A percentile compares a stretch with the other conserved stretches of the same genome.
phyloP scores from a whole-genome alignment of 1,140 invertebrate genomes.

The Rhagoletis zephyria region DNA sequence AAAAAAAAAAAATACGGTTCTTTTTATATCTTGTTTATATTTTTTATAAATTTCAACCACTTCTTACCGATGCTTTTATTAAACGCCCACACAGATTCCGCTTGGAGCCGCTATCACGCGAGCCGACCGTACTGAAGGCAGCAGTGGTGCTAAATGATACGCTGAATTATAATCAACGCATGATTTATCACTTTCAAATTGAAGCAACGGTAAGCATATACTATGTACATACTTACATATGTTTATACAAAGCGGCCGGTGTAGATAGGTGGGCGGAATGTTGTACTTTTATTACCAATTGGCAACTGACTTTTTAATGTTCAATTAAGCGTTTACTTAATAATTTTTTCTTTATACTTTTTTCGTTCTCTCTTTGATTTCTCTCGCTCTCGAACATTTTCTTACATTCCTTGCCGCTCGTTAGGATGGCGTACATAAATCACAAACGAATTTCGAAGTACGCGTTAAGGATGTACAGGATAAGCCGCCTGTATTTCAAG shows the following conservation, averaged over 20 bases:
- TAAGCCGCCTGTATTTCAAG: conserved; percentile 86
- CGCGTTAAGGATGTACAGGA: conserved; percentile 88
- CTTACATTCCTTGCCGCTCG: conserved; percentile 52
- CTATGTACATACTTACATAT: too few relatives aligned
- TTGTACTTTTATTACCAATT: conserved; percentile 18
- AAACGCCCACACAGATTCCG: conserved; percentile 76
- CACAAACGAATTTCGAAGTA: conserved; percentile 82
- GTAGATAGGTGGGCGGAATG: background rate
- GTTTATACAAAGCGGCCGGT: too few relatives aligned
- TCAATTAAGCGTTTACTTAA: conserved; percentile 28
- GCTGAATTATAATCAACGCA: conserved; percentile 82
- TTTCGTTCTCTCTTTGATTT: background rate
- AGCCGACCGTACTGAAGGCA: conserved; percentile 78
- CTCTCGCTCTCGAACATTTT: background rate
- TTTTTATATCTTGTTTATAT: conserved; percentile 8
- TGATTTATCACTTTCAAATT: conserved; percentile 82
- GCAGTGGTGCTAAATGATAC: conserved; percentile 79
- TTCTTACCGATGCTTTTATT: background rate
- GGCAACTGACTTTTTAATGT: conserved; percentile 10
- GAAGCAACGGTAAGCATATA: conserved; percentile 79
- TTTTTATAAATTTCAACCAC: conserved; percentile 13
- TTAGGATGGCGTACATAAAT: conserved; percentile 85
- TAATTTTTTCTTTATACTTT: too few relatives aligned
- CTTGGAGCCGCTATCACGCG: conserved; percentile 78
- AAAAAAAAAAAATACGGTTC: background rate